A percentile compares a stretch with the other conserved stretches of the same genome.
phyloP scores from a whole-genome alignment of 2,888 invertebrate genomes.

The Leucophora obtusa region DNA sequence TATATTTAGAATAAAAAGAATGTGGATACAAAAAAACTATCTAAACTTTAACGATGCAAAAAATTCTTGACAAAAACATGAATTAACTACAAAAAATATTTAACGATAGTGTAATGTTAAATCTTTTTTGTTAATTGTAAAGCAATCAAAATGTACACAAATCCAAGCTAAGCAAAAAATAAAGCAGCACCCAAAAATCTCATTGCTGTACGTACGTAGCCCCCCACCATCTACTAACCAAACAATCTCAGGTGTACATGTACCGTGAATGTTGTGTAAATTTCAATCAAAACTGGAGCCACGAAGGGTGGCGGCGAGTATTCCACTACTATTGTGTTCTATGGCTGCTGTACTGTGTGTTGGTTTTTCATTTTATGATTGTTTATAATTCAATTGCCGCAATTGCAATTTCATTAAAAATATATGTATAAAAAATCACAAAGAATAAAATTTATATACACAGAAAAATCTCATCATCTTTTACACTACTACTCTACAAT shows the following conservation, averaged over 20 bases:
- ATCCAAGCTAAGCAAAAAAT: background rate
- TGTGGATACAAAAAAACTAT: slow-evolving; percentile 7
- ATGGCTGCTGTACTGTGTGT: slow-evolving; percentile 3
- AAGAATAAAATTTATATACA: background rate
- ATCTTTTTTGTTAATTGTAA: background rate
- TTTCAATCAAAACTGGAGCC: slow-evolving; percentile 19
- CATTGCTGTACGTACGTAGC: background rate
- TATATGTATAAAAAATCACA: background rate
- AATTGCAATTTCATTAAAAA: slow-evolving; percentile 41
- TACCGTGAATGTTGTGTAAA: slow-evolving; percentile 2
- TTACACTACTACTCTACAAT: background rate
- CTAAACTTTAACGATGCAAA: background rate
- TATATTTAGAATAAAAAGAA: slow-evolving; percentile 9
- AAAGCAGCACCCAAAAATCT: background rate
- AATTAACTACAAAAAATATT: background rate
- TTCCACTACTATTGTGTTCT: background rate
- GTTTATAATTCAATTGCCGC: slow-evolving; percentile 60
- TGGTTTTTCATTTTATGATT: slow-evolving; percentile 39
- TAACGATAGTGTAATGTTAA: background rate
- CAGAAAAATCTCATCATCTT: slow-evolving; percentile 1
- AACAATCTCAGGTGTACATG: background rate
- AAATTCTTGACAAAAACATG: background rate
- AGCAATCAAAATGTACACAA: background rate
- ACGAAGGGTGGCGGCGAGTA: background rate
- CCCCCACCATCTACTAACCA: background rate